Base-by-base conservation (phyloP, 2,888 invertebrate species). In the Phasia obesa region DNA sequence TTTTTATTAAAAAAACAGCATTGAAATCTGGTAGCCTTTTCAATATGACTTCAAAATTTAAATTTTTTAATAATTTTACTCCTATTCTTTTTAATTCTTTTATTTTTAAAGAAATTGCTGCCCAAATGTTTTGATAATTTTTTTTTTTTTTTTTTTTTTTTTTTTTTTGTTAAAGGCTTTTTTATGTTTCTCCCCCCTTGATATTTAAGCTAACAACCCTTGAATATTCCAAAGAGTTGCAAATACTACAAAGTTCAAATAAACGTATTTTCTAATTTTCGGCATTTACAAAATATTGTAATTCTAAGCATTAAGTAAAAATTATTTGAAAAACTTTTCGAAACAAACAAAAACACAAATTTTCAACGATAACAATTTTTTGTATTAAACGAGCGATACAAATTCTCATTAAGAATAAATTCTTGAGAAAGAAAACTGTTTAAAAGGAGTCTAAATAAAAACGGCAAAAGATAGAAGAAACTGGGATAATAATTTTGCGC, bases 221-320 rank as follows among this genome's bases (percentile, higher is more conserved):
- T 35, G 11, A 35, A 35, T 11, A 35, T 35, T 35, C 11, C 11
- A 35, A 11, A 31, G 5, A n/a, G 3, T 2, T 6, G 5, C 51
- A 23, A 51, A 71, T 2, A 67, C 27, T 23, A n/a, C 23, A 67
- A 35, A 62, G 64, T 57, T 71, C 35, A 51, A 53, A 76, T 60
- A 62, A 80, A 77, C 80, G 73, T 84, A 80, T 73, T 84, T 84
- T 80, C 71, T 84, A 84, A 84, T 84, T 76, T 84, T 76, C 67
- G 73, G 62, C 75, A 77, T 67, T 42, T 84, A 73, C 49, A 73
- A 80, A 84, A 79, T 83, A 79, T 78, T 75, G 65, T 88, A 88
- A 88, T 89, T 90, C 86, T 87, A 87, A 88, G 86, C 87, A 87
- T 88, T 90, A 88, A 90, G 90, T 88, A 89, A 88, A 90, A 90